Evolutionary conservation across 2,113 vertebrate genomes (phyloP).

Genomic region (Charina bottae): DNA sequence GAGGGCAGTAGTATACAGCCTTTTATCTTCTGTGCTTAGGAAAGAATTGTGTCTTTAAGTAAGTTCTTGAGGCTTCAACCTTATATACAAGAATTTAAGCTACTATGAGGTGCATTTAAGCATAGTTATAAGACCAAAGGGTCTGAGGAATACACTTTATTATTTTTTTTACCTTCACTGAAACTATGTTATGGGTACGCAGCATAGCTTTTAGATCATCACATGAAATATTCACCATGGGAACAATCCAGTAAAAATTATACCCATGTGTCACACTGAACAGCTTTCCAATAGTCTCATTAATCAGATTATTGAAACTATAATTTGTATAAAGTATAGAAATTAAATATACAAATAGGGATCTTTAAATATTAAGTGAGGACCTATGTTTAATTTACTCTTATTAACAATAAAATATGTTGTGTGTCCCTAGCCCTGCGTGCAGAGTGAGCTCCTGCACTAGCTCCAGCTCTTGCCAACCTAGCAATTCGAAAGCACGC

Average conservation of each 20-base stretch:
- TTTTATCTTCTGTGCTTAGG: not conserved
- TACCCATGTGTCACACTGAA: not conserved
- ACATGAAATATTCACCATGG: slow-evolving; percentile 4
- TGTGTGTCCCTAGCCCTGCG: too few species aligned
- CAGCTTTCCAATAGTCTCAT: not conserved
- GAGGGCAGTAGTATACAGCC: slow-evolving; percentile 74
- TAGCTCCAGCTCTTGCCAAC: too few species aligned
- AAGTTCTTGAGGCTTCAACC: fast-evolving
- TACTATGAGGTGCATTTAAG: not conserved
- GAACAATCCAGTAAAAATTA: not conserved
- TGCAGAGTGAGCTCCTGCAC: too few species aligned
- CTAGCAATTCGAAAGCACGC: too few species aligned
- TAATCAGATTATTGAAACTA: not conserved
- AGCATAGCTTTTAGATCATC: slow-evolving; percentile 42
- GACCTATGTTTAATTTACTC: slow-evolving; percentile 44
- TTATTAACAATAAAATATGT: slow-evolving; percentile 32
- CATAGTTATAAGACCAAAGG: not conserved
- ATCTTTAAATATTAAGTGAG: slow-evolving; percentile 23
- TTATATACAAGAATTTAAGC: not conserved
- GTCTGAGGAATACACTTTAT: not conserved
- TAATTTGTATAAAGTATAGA: not conserved
- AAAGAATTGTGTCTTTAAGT: not conserved
- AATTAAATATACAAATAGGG: slow-evolving; percentile 8
- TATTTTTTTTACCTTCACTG: not conserved
- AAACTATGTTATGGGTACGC: slow-evolving; percentile 18